phyloP scores from a whole-genome alignment of 2,888 invertebrate genomes.

The Trissolcus japonicus region DNA sequence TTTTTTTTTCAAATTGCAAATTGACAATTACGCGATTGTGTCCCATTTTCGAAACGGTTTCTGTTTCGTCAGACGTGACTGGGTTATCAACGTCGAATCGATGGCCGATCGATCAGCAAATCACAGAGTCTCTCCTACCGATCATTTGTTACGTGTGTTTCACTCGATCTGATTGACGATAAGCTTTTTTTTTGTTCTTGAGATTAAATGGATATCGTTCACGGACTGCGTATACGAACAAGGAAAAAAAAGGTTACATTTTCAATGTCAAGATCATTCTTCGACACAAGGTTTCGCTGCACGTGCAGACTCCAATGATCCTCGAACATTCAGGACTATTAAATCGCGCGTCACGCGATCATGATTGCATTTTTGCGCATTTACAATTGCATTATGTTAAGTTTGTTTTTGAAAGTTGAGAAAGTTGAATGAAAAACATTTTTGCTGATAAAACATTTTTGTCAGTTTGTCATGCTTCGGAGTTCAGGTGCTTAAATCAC shows the following conservation, averaged over 20 bases:
- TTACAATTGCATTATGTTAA: conserved; percentile 45
- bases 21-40: conserved; percentile 27
- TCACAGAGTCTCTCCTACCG: background rate
- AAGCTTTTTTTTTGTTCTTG: background rate
- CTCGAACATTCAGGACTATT: conserved; percentile 36
- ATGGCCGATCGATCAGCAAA: background rate
- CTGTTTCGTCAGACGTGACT: conserved; percentile 3
- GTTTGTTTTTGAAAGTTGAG: conserved; percentile 48
- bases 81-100: background rate
- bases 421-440: conserved; percentile 45
- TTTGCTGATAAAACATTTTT: conserved; percentile 25
- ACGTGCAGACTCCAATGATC: conserved; percentile 33
- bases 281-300: conserved; percentile 21
- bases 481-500: no score
- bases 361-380: conserved; percentile 40
- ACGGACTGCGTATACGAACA: conserved; percentile 13
- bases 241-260: conserved; percentile 37
- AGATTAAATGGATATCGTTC: background rate
- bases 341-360: conserved; percentile 49
- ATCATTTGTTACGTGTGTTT: conserved; percentile 6
- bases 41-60: conserved; percentile 1
- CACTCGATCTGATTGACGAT: no score
- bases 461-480: background rate
- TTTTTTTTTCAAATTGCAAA: conserved; percentile 21
- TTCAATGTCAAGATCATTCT: conserved; percentile 44